Evolutionary conservation across 2,113 vertebrate genomes (phyloP), one percentile per base, ranked within the genome.

Genomic region (Drymodes brunneopygia): DNA sequence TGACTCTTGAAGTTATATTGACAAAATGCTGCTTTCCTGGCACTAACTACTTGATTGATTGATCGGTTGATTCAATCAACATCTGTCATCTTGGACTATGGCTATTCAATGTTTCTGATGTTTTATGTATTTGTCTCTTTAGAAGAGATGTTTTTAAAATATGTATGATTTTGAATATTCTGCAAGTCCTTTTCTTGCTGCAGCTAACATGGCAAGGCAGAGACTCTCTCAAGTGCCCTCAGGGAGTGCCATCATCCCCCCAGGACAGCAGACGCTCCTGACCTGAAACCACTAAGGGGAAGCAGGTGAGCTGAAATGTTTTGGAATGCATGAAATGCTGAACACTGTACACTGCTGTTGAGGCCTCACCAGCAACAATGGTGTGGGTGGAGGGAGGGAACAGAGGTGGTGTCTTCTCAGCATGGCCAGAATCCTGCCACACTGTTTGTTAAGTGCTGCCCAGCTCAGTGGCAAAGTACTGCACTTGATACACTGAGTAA

Each of bases 61-160:
- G 57, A 94, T 50, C 83, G 62, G 89, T 29, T 81, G 70, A 92
- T 40, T 95, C 13, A 70, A 70, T 51, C 86, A 86, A 70, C 4
- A 0, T 31, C 48, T 2, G 0, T 93, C 74, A 84, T 51, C 29
- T 25, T 69, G 54, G 61, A 92, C 92, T 58, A 90, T 9, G 54
- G 40, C 73, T 77, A 65, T 36, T 81, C 90, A 56, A 75, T 10
- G 10, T 60, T 89, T 74, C 77, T 92, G 81, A 70, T 18, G 64
- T 53, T 91, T 94, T 73, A 74, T 29, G 14, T 33, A 84, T 74
- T 70, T 77, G 21, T 24, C 16, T 60, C 28, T 73, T 82, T 28
- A 54, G 31, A 89, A 57, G 13, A 77, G 56, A 84, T 33, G 5
- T 12, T 62, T 65, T 53, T 24, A 14, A 64, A 72, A 57, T 19